These are phyloP conservation scores for Podabrus alpinus DNA, from an alignment of 2,888 invertebrate species.

Conservation along the genomic window DNA sequence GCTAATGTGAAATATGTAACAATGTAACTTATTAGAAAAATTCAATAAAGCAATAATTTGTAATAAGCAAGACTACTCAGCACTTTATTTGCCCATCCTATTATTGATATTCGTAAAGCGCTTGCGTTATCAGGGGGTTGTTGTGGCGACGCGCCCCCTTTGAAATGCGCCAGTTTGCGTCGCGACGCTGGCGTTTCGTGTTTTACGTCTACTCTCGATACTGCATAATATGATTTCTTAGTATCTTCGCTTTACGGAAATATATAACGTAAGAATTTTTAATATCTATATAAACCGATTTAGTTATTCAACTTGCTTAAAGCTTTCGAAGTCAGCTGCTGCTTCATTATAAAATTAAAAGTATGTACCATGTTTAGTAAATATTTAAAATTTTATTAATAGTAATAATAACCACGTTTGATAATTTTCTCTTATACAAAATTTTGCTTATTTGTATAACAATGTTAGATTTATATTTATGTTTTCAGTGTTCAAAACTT, in stretches of 20 bases:
- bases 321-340: not conserved
- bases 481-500: not conserved
- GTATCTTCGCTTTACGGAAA: conserved; percentile 16
- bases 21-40: conserved; percentile 18
- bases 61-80: conserved; percentile 33
- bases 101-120: conserved; percentile 33
- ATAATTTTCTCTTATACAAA: not conserved
- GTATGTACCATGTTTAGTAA: not conserved
- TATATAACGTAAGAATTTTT: conserved; percentile 16
- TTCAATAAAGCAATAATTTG: conserved; percentile 28
- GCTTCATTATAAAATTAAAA: not conserved
- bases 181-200: conserved; percentile 30
- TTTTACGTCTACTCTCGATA: conserved; percentile 8
- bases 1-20: not conserved
- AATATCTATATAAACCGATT: not conserved
- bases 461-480: not conserved
- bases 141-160: conserved; percentile 32
- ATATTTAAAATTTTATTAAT: not conserved
- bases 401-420: not conserved
- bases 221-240: conserved; percentile 24
- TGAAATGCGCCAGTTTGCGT: conserved; percentile 32
- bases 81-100: conserved; percentile 33
- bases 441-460: not conserved
- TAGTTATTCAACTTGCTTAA: not conserved
- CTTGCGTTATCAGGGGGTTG: conserved; percentile 29